Base-by-base conservation (phyloP, 37 sponge, comb jelly and placozoan genomes). In the Halichondria panicea region DNA sequence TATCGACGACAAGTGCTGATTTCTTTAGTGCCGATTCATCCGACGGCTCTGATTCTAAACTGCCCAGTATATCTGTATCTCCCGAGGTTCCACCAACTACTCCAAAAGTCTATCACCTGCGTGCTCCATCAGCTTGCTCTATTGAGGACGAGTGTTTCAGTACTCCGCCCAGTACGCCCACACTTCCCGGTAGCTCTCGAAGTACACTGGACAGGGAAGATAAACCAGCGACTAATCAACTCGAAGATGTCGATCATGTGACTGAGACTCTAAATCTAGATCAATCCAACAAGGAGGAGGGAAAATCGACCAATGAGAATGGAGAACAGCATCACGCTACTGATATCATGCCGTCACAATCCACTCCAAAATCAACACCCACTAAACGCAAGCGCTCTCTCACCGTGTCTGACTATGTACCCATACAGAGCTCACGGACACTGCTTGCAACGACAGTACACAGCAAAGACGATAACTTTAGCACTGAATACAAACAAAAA, bases 151-250 rank as follows among this genome's bases (percentile, higher is more conserved):
- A 79, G 60, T 54, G 42, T 36, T 79, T 79, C 45, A 79, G 68
- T 48, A 79, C 80, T 12, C 80, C 80, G 0, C 80, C 80, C 22
- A 69, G 70, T 43, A 79, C n/a, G 70, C n/a, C 79, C 68, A 0
- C 24, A 67, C 32, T 33, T 46, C 8, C 66, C 66, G 33, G 19
- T 28, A 33, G 1, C 40, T 37, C 68, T 18, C 68, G 24, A 1
- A 1, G 7, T 21, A 37, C 15, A 4, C 11, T 64, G 65, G 11
- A 64, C 21, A 46, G 2, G 66, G 41, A 37, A 13, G 37, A 40
- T 8, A 37, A 37, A 11, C 18, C 11, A 9, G 37, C 24, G 4
- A 45, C 27, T 12, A 59, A n/a, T n/a, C n/a, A n/a, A n/a, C n/a
- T n/a, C n/a, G 8, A 24, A 12, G 25, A 13, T 68, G 45, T 42